Evolutionary conservation across 2,888 invertebrate species (phyloP), one percentile per base, ranked within the genome.

Genomic region (Nezara viridula): DNA sequence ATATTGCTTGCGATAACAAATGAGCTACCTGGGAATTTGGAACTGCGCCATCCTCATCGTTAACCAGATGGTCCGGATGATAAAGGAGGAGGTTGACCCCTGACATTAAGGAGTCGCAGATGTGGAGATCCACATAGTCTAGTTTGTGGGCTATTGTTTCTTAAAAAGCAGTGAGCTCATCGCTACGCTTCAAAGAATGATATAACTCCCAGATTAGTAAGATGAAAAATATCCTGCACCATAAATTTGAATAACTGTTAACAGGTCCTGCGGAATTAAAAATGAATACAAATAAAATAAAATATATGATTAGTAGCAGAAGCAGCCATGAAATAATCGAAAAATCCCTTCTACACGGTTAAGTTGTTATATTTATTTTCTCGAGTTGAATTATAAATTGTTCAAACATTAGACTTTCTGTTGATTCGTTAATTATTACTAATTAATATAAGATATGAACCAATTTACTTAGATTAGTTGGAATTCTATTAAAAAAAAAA

Each of bases 21-120:
- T 37, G 66, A 73, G 37, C 66, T 37, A 73, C 32, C 66, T 73
- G 66, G 37, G 14, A 73, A 19, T 73, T 73, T 73, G 66, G 66
- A 73, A 73, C 7, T 7, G 66, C 7, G 32, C 66, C 66, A 73
- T 37, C 19, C 66, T 73, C 66, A 19, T 73, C 32, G 27, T 60
- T 12, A 73, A 73, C 32, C 66, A 73, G 66, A 73, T 73, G 66
- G 66, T 37, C 37, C 37, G 32, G 66, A 19, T 73, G 66, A 73
- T 73, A 9, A 7, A 32, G 66, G 27, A 60, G 60, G 66, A 12
- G 66, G 32, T 73, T 73, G 66, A 73, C 66, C 66, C 19, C 66
- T 73, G 66, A 21, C 66, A 73, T 73, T 73, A 73, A 73, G 66
- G 37, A 60, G 66, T 73, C 66, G 66, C 32, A 73, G 66, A 32